Conservation (phyloP, 1,140 invertebrate species). For the Drosophila willistoni region DNA sequence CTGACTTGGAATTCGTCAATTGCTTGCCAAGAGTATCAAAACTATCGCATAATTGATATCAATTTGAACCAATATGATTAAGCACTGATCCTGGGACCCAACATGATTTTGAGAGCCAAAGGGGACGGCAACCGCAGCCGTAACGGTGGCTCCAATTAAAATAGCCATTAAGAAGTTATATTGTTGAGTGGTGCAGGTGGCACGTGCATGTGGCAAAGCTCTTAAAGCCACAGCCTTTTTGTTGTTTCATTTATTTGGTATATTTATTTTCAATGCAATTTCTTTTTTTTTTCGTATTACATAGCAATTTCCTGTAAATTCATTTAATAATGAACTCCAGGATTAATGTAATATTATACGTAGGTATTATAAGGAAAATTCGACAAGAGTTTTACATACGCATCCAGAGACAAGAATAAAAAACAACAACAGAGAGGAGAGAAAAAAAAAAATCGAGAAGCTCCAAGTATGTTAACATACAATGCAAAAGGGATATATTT, state of each 20-base stretch:
- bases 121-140: neutral
- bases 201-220: conserved; percentile 40
- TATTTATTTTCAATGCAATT: conserved; percentile 11
- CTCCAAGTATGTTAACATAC: neutral
- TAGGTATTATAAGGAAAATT: neutral
- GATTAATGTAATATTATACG: conserved; percentile 1
- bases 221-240: conserved; percentile 34
- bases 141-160: conserved; percentile 52
- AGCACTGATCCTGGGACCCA: conserved; percentile 29
- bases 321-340: conserved; percentile 61
- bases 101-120: conserved; percentile 21
- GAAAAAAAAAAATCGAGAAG: neutral
- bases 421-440: no score
- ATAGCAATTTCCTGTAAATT: conserved; percentile 53
- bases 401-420: no score
- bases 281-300: conserved; percentile 18
- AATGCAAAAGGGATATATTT: neutral
- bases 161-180: conserved; percentile 52
- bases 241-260: conserved; percentile 2
- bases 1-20: no score
- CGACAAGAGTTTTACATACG: neutral
- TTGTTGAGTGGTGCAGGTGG: conserved; percentile 6
- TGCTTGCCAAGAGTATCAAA: no score
- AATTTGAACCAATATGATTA: conserved; percentile 56
- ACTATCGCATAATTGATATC: no score